These are phyloP conservation scores for Hirtodrosophila confusa DNA, from an alignment of 2,888 invertebrate genomes.

Conservation along the genomic window DNA sequence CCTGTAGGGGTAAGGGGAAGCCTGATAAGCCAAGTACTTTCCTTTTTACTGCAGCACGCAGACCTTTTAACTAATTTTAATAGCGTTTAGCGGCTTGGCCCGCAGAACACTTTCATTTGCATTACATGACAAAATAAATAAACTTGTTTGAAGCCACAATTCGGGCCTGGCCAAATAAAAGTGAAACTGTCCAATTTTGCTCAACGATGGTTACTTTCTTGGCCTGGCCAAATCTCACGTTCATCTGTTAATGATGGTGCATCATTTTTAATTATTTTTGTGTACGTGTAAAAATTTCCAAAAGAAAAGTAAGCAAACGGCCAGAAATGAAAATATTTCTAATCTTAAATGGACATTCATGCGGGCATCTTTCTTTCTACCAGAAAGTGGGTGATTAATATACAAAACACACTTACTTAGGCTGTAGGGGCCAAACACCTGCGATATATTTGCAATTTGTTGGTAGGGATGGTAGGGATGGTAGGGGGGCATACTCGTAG, in stretches of 20 bases:
- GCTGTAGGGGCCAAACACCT: constrained; percentile 76
- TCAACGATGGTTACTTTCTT: constrained; percentile 40
- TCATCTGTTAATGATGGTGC: constrained; percentile 74
- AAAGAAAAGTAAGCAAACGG: constrained; percentile 7
- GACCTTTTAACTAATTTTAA: constrained; percentile 36
- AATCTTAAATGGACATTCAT: constrained; percentile 10
- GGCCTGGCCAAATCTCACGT: constrained; percentile 67
- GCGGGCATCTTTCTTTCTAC: constrained; percentile 18
- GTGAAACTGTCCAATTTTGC: constrained; percentile 56
- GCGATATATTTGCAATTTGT: constrained; percentile 79
- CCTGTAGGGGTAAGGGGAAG: constrained; percentile 3
- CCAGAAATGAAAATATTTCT: constrained; percentile 17
- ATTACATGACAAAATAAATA: constrained; percentile 55
- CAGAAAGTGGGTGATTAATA: constrained; percentile 36
- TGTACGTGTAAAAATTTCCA: constrained; percentile 60
- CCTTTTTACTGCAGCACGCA: constrained; percentile 32
- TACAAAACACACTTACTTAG: neutral
- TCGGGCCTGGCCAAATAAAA: constrained; percentile 59
- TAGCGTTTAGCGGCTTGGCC: constrained; percentile 21
- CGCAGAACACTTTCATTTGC: constrained; percentile 72
- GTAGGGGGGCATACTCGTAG: constrained; percentile 1
- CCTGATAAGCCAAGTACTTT: constrained; percentile 30
- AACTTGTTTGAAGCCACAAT: constrained; percentile 51
- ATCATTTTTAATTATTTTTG: constrained; percentile 61
- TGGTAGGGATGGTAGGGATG: constrained; percentile 48